phyloP scores from a whole-genome alignment of 2,113 vertebrate species.

The Motacilla alba region DNA sequence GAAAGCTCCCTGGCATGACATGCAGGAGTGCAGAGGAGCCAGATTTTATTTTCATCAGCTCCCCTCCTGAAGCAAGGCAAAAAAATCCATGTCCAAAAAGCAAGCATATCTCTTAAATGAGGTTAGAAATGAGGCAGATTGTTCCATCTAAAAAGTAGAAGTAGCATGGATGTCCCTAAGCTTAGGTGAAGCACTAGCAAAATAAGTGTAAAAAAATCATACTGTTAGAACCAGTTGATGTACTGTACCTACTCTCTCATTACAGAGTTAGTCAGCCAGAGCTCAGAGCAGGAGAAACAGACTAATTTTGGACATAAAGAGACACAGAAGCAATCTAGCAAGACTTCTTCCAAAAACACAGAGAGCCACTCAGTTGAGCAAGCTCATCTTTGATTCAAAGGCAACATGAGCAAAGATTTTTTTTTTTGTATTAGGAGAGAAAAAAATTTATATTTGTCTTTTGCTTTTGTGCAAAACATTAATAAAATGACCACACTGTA shows the following conservation, averaged over 20 bases:
- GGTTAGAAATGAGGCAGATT: neutral
- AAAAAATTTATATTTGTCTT: neutral
- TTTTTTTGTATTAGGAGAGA: neutral
- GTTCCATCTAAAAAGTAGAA: neutral
- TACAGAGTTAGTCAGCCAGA: neutral
- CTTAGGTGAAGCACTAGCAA: neutral
- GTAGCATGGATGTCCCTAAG: neutral
- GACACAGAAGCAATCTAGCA: neutral
- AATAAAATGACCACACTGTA: neutral
- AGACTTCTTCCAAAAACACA: neutral
- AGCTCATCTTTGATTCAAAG: neutral
- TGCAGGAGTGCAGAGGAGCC: neutral
- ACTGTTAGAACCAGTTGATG: neutral
- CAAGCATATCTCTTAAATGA: neutral
- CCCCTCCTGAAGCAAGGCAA: neutral
- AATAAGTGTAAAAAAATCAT: neutral
- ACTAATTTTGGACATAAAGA: neutral
- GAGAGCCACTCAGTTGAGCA: neutral
- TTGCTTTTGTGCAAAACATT: neutral
- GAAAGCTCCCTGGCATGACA: neutral
- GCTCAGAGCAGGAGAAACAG: neutral
- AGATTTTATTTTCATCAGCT: neutral
- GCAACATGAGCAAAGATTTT: neutral
- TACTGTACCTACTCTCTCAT: neutral
- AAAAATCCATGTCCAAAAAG: neutral